Percentiles rank a stretch among this genome's conserved stretches.
Evolutionary conservation across 2,113 vertebrate genomes (phyloP).

Genomic region (Sturnus vulgaris): DNA sequence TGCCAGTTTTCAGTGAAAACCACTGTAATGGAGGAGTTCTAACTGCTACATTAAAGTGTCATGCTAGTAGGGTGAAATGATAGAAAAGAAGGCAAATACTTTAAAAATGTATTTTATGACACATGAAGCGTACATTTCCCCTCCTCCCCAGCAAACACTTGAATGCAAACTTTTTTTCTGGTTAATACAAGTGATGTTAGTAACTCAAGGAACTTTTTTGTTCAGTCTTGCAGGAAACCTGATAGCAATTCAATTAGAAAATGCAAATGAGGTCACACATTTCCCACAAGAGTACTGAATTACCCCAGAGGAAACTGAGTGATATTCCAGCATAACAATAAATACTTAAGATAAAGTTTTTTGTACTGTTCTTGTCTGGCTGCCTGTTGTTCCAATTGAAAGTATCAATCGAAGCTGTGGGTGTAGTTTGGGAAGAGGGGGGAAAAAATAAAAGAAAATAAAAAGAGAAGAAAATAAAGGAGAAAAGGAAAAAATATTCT

Average conservation of each 20-base stretch:
- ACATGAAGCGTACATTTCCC: background rate
- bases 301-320: constrained; percentile 50
- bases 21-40: background rate
- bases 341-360: constrained; percentile 53
- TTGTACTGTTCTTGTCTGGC: background rate
- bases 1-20: background rate
- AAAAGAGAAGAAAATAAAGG: background rate
- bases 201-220: constrained; percentile 40
- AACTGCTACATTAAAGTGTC: background rate
- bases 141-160: background rate
- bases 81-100: background rate
- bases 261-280: constrained; percentile 77
- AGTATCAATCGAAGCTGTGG: background rate
- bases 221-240: constrained; percentile 78
- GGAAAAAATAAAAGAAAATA: background rate
- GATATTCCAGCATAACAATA: constrained; percentile 50
- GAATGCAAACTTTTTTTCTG: background rate
- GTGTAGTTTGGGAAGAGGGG: background rate
- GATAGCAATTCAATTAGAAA: constrained; percentile 83
- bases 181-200: background rate
- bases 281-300: constrained; percentile 63
- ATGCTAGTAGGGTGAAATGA: background rate
- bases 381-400: background rate
- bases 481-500: background rate
- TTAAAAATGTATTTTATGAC: background rate